Percentiles rank a stretch among this genome's conserved stretches.
Evolutionary conservation across 1,140 invertebrate species (phyloP).

Genomic region (Zaprionus davidi): DNA sequence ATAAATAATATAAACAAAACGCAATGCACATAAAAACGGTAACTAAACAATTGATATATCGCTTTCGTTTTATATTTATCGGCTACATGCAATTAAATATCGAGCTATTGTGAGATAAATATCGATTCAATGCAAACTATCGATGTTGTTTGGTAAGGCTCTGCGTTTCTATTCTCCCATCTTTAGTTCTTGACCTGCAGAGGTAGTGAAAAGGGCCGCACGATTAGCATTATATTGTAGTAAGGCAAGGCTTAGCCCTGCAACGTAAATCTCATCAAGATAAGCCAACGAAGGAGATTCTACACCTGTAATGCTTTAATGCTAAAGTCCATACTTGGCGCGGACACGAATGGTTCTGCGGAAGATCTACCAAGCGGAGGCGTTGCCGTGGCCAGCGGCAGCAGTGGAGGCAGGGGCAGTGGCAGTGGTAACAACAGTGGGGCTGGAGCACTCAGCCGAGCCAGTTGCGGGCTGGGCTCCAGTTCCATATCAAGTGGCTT

Average conservation of each 20-base stretch:
- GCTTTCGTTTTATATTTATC: background rate
- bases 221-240: constrained; percentile 7
- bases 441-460: constrained; percentile 33
- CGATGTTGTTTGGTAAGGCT: background rate
- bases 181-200: constrained; percentile 36
- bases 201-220: constrained; percentile 24
- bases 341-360: constrained; percentile 65
- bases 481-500: constrained; percentile 69
- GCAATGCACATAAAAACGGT: background rate
- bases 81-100: background rate
- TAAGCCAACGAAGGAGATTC: constrained; percentile 64
- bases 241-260: constrained; percentile 33
- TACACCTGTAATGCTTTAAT: constrained; percentile 81
- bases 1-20: background rate
- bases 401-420: constrained; percentile 28
- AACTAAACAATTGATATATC: background rate
- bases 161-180: background rate
- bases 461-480: constrained; percentile 56
- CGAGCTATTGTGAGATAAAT: background rate
- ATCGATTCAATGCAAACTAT: background rate
- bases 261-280: constrained; percentile 40
- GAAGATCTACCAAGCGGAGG: constrained; percentile 61
- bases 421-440: constrained; percentile 28
- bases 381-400: constrained; percentile 58
- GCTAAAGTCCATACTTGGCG: constrained; percentile 79